Evolutionary conservation across 2,113 vertebrate genomes (phyloP), one percentile per base, ranked within the genome.

Genomic region (Lipotes vexillifer): DNA sequence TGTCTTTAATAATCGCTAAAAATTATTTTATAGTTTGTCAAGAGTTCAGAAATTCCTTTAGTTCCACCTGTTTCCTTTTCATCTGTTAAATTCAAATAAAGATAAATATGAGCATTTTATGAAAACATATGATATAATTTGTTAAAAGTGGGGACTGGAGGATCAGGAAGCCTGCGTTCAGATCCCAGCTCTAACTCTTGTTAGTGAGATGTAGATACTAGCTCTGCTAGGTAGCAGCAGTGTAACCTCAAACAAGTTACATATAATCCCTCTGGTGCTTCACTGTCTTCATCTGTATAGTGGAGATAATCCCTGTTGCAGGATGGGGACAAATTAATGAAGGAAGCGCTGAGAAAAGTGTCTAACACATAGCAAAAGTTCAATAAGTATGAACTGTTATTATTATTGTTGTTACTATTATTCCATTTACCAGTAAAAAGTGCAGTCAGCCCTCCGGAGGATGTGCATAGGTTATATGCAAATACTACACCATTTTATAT

Each of bases 1-100:
- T 77, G 27, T 93, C 74, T 95, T 92, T 27, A 49, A 75, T 81
- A 86, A 90, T 90, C 38, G 88, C 75, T 88, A 65, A 92, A 69
- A 38, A 31, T 31, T n/a, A 90, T 82, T 86, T 90, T 27, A 93
- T 55, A 80, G 94, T 71, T 66, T 90, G 77, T 75, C 57, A 65
- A 41, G 90, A 82, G 59, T 82, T 96, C n/a, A 86, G 65, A 69
- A 92, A 85, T 92, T 92, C 52, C 31, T 89, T 85, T 38, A 88
- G 46, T 46, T 88, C 55, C 21, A 82, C 4, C 36, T 57, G 11
- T 69, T 78, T 86, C n/a, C 74, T 96, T 92, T 57, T 88, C 66
- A 75, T 17, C 61, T 44, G n/a, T 87, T 84, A 59, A 65, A 78
- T 38, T 91, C 6, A 93, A 96, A 92, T 88, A 72, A 72, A 93